Evolutionary conservation across 2,113 vertebrate species (phyloP), one percentile per base, ranked within the genome.

Genomic region (Microcebus griseorufus): DNA sequence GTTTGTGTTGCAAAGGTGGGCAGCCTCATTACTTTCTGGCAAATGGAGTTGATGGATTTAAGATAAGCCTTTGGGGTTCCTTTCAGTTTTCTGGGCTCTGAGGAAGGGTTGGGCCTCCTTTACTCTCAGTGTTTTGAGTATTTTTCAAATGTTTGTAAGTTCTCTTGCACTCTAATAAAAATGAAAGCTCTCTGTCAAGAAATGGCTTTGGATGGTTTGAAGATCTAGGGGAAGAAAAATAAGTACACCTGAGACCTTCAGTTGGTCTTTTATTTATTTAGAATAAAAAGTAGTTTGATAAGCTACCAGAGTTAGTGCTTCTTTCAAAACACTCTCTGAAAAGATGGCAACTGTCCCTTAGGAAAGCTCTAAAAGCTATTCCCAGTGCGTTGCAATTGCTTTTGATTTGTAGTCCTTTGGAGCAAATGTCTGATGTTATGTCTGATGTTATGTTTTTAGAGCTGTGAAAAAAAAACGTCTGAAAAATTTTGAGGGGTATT

Each of bases 241-340:
- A 75, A 95, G 92, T 94, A 97, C 97, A 98, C 97, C 95, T 97
- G 98, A 98, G 98, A 98, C 96, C 97, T 97, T 48, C 96, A 95
- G 90, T 96, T 98, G 93, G 94, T 94, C 96, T 98, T 97, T 96
- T 98, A 97, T 98, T 98, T 51, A 0, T 97, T 98, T 97, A 97
- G 97, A 98, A 97, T 98, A 97, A 98, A 97, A 98, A 98, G 93
- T 95, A 97, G 96, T 98, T 98, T 98, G 96, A 98, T 98, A 97
- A 96, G 96, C 93, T 98, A 45, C 73, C 69, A 39, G 94, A 73
- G 80, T 93, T 87, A 60, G 86, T 97, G 96, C 97, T 98, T 92
- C 97, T 98, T 98, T 87, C 70, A 92, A 97, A 96, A 88, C 37
- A 75, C 29, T 82, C 90, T 98, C 97, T 98, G 96, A 96, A 83